phyloP scores from a whole-genome alignment of 1,140 invertebrate genomes.

The Trachelipus rathkii region DNA sequence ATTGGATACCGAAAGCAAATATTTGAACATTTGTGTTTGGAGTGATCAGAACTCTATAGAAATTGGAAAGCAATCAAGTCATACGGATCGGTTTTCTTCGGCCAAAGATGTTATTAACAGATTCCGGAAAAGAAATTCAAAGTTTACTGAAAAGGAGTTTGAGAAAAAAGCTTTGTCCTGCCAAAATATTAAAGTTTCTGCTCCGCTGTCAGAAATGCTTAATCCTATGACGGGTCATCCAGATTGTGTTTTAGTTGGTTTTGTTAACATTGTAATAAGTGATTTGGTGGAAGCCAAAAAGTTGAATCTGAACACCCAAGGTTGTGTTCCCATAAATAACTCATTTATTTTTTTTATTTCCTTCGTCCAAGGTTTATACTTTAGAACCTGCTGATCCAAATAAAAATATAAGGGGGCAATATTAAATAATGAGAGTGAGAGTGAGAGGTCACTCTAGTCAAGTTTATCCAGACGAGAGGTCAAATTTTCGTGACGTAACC shows the following conservation, averaged over 20 bases:
- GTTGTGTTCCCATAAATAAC: conserved; percentile 60
- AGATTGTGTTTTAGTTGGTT: conserved; percentile 66
- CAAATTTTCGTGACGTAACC: too few species aligned
- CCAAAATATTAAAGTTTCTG: background rate
- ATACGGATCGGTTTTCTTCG: conserved; percentile 19
- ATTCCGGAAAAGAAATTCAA: conserved; percentile 44
- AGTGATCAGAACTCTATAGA: conserved; percentile 47
- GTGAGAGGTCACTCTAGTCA: too few species aligned
- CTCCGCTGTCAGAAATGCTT: background rate
- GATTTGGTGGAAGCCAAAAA: conserved; percentile 72
- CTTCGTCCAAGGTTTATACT: conserved; percentile 60
- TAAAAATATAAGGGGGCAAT: too few species aligned
- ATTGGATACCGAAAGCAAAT: conserved; percentile 65
- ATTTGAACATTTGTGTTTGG: conserved; percentile 80
- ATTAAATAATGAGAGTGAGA: too few species aligned
- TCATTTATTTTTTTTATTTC: conserved; percentile 60
- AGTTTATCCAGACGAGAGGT: too few species aligned
- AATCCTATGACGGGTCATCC: conserved; percentile 16
- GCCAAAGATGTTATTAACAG: conserved; percentile 40
- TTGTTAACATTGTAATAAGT: conserved; percentile 71
- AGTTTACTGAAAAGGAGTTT: conserved; percentile 41
- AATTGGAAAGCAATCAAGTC: conserved; percentile 34
- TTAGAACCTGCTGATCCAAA: conserved; percentile 50
- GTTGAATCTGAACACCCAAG: conserved; percentile 70
- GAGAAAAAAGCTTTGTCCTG: conserved; percentile 46